Evolutionary conservation across 1,140 invertebrate genomes (phyloP), one percentile per base, ranked within the genome.

Genomic region (Drosophila athabasca): DNA sequence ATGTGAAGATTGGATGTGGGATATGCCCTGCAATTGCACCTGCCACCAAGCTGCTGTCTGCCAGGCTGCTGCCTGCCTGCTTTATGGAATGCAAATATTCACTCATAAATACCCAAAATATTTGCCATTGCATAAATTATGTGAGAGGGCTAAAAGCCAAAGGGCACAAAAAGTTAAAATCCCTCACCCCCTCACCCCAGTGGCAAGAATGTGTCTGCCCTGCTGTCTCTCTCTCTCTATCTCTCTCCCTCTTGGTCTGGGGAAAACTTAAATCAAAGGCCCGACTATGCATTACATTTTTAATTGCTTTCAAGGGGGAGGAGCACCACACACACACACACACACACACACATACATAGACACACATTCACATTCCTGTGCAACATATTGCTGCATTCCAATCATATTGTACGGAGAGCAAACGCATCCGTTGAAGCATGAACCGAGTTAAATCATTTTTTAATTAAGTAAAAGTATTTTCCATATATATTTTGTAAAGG

Each of bases 41-140:
- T 24, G 2, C 17, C 17, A 19, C 17, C 17, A 19, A 1, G 22
- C 22, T 24, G 22, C 22, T 24, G 2, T 0, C 22, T 24, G 22
- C 22, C 2, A 2, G 22, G 24, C 24, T 35, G 26, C 17, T 9
- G 15, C 6, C 11, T 31, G n/a, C 45, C 51, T 41, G 41, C 69
- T 1, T 19, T 19, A 53, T 66, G 75, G 71, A 76, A 60, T 79
- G 53, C 44, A 64, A 72, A 82, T 76, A 72, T 78, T 82, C 74
- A 39, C 35, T 73, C 68, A 76, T 66, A 88, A 85, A 76, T 88
- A 67, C 39, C 53, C 64, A 69, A 78, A 82, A 79, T 78, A 72
- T 75, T 75, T 78, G 53, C 24, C 58, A 67, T 71, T 22, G 31
- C 68, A 57, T 65, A 19, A 17, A 19, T 35, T 26, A 15, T 29